Percentiles rank a stretch among this genome's conserved stretches.
These are phyloP conservation scores for Threskiornis aethiopicus DNA, from an alignment of 2,797 vertebrate genomes.

Conservation along the genomic window DNA sequence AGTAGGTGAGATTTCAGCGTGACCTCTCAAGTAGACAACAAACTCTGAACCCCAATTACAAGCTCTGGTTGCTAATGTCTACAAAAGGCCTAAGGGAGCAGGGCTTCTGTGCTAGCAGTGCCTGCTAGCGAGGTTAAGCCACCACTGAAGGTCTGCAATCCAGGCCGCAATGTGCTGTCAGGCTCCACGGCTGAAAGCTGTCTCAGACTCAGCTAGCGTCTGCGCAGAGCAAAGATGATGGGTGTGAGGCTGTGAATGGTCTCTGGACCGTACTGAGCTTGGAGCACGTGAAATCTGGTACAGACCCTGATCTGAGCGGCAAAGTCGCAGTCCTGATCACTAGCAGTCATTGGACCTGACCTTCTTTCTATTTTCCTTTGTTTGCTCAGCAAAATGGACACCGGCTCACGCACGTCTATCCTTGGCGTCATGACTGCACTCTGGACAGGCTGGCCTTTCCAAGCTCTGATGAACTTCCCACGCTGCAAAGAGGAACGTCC, in stretches of 20 bases:
- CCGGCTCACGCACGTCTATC: rapidly evolving
- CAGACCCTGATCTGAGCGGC: background rate
- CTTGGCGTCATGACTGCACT: background rate
- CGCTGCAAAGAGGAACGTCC: background rate
- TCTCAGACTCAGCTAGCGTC: background rate
- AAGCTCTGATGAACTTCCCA: background rate
- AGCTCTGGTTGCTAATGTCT: background rate
- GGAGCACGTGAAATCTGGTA: background rate
- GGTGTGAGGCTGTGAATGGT: background rate
- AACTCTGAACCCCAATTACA: background rate
- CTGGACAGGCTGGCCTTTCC: background rate
- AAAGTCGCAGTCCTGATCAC: background rate
- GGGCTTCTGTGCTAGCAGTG: background rate
- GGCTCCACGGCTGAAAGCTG: background rate
- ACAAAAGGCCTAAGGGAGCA: background rate
- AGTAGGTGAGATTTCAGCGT: background rate
- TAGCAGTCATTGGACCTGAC: background rate
- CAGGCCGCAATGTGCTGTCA: rapidly evolving
- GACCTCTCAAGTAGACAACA: background rate
- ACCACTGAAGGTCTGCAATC: background rate
- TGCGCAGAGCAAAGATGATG: background rate
- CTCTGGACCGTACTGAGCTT: background rate
- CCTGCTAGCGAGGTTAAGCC: background rate
- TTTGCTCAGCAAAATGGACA: background rate
- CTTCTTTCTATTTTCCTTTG: background rate